A percentile compares a stretch with the other conserved stretches of the same genome.
phyloP scores from a whole-genome alignment of 2,113 vertebrate species.

The Erinaceus europaeus region DNA sequence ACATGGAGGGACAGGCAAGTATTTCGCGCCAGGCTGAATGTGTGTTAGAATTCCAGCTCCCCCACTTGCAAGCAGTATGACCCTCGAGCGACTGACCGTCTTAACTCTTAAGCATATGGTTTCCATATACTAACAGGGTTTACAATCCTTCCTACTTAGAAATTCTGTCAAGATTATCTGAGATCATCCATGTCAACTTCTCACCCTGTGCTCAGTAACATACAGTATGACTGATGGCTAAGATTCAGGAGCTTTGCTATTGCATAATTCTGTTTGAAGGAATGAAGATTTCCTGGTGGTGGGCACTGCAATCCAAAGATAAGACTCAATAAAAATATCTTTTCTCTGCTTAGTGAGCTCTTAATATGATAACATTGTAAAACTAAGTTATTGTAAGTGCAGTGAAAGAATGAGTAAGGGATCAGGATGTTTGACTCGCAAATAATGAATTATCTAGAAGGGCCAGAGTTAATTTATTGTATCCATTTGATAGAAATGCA shows the following conservation, averaged over 20 bases:
- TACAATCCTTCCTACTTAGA: neutral
- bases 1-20: neutral
- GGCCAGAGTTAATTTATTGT: neutral
- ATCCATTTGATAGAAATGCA: neutral
- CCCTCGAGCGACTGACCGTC: neutral
- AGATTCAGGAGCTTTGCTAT: no score
- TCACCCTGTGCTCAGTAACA: neutral
- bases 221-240: no score
- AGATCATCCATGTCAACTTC: neutral
- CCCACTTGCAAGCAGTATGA: neutral
- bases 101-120: neutral
- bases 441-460: neutral
- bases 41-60: neutral
- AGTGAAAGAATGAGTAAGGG: neutral
- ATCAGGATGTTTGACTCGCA: neutral
- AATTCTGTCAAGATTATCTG: neutral
- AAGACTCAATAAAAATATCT: neutral
- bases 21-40: neutral
- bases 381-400: neutral
- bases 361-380: neutral
- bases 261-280: no score
- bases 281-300: no score
- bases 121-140: neutral
- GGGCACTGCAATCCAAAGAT: neutral
- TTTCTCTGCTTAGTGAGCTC: neutral